Conservation (phyloP, 2,113 vertebrate genomes). For the Patagioenas fasciata region DNA sequence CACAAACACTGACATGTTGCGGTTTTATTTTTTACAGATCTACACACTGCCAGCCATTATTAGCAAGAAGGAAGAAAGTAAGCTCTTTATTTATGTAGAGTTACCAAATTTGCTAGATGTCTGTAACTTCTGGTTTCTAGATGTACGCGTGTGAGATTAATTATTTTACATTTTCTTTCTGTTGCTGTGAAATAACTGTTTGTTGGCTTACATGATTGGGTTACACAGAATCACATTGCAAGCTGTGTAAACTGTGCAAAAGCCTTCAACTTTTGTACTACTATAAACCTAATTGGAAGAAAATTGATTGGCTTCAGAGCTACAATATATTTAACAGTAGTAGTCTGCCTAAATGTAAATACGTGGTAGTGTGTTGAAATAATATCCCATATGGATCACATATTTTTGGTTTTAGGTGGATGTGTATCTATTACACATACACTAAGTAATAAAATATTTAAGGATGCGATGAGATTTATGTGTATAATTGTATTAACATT, state of each 20-base stretch:
- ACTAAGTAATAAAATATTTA: background rate
- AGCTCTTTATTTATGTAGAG: constrained; percentile 65
- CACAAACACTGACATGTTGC: background rate
- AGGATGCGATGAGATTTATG: background rate
- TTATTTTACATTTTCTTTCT: background rate
- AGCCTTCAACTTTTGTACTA: background rate
- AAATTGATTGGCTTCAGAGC: background rate
- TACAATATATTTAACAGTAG: background rate
- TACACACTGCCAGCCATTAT: constrained; percentile 94
- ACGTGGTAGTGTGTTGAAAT: background rate
- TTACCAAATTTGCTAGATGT: background rate
- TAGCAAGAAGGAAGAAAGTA: constrained; percentile 98
- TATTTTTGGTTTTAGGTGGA: background rate
- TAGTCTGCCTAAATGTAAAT: background rate
- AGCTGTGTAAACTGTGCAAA: background rate
- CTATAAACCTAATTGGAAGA: background rate
- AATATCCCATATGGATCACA: background rate
- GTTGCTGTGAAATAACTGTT: background rate
- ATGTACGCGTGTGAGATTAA: background rate
- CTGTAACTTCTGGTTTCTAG: background rate
- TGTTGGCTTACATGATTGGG: background rate
- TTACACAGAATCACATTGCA: background rate
- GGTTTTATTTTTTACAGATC: constrained; percentile 78
- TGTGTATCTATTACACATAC: background rate
- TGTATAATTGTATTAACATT: background rate